Evolutionary conservation across 2,113 vertebrate species (phyloP).

Genomic region (Sorex fumeus): DNA sequence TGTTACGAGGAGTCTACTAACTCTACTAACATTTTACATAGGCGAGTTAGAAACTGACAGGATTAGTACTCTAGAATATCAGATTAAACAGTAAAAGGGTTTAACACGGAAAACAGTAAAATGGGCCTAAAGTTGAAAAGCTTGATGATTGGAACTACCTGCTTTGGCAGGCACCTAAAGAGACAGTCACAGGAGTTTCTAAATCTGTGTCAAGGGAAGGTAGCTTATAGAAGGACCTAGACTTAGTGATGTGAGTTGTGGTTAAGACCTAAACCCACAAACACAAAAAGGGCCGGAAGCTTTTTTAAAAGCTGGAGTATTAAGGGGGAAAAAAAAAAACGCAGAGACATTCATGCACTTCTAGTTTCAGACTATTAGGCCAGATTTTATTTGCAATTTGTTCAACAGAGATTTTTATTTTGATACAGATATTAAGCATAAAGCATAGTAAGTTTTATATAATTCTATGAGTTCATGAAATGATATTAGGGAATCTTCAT

Average conservation of each 20-base stretch:
- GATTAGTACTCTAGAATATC: slow-evolving; percentile 53
- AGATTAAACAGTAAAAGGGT: not conserved
- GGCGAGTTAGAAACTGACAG: slow-evolving; percentile 60
- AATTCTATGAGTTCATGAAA: slow-evolving; percentile 80
- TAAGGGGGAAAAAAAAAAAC: slow-evolving; percentile 59
- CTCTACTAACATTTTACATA: not conserved
- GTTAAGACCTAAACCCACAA: slow-evolving; percentile 27
- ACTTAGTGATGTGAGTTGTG: slow-evolving; percentile 23
- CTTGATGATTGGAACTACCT: slow-evolving; percentile 46
- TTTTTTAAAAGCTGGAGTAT: slow-evolving; percentile 44
- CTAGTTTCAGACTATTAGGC: slow-evolving; percentile 63
- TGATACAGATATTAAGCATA: slow-evolving; percentile 82
- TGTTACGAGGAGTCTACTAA: slow-evolving; percentile 25
- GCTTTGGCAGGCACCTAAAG: slow-evolving; percentile 63
- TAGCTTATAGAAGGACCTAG: slow-evolving; percentile 52
- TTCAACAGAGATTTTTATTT: slow-evolving; percentile 84
- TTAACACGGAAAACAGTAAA: not conserved
- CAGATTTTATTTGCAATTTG: slow-evolving; percentile 76
- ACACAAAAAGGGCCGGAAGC: slow-evolving; percentile 12
- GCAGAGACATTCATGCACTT: slow-evolving; percentile 55
- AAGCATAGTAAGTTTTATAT: slow-evolving; percentile 83
- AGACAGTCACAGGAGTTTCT: slow-evolving; percentile 59
- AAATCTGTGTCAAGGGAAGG: slow-evolving; percentile 42
- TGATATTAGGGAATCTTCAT: slow-evolving; percentile 72
- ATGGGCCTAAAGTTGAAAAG: slow-evolving; percentile 33